Evolutionary conservation across 2,888 invertebrate genomes (phyloP).

Genomic region (Geophilus truncorum): DNA sequence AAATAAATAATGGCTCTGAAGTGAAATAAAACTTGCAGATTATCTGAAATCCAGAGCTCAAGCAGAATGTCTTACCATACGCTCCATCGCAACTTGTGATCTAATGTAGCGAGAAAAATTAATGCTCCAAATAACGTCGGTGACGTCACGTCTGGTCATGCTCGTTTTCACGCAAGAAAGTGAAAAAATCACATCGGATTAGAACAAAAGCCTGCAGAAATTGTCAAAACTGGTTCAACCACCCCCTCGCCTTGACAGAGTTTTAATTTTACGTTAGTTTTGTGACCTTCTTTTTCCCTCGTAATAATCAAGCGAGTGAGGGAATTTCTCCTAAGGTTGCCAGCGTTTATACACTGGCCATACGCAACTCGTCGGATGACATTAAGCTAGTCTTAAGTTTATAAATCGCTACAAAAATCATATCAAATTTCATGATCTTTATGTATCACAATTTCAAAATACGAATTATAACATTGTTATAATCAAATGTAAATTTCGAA

Average conservation of each 20-base stretch:
- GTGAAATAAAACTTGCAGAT: neutral
- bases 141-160: constrained; percentile 5
- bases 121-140: neutral
- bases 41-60: neutral
- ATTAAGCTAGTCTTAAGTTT: too few relatives aligned
- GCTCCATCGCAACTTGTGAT: neutral
- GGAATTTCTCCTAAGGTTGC: too few relatives aligned
- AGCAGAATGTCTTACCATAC: neutral
- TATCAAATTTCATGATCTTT: too few relatives aligned
- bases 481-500: too few relatives aligned
- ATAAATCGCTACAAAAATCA: too few relatives aligned
- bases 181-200: neutral
- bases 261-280: neutral
- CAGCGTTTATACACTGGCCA: too few relatives aligned
- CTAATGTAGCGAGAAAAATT: neutral
- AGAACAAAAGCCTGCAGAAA: constrained; percentile 6
- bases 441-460: too few relatives aligned
- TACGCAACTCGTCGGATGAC: too few relatives aligned
- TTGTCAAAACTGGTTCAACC: constrained; percentile 4
- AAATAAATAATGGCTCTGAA: neutral
- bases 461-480: too few relatives aligned
- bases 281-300: neutral
- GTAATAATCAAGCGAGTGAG: too few relatives aligned
- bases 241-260: constrained; percentile 14
- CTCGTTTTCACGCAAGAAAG: neutral